These are phyloP conservation scores for Rotaria socialis DNA, from an alignment of 2,888 invertebrate genomes.

Conservation along the genomic window DNA sequence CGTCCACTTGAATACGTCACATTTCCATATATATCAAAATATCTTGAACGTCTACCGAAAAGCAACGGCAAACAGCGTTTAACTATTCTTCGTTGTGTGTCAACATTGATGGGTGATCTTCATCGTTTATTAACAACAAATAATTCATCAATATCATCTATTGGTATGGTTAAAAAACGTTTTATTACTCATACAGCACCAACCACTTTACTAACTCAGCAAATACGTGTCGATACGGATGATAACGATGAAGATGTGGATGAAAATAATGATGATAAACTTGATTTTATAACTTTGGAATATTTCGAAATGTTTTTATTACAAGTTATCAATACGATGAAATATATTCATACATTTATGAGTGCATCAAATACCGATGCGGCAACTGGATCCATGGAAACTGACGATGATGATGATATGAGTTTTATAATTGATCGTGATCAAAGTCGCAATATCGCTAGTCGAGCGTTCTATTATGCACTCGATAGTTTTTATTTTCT, in stretches of 20 bases:
- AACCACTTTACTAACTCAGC: constrained; percentile 26
- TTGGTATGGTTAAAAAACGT: neutral
- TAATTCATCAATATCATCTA: neutral
- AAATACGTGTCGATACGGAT: neutral
- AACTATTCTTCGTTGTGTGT: neutral
- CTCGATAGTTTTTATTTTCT: neutral
- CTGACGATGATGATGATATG: neutral
- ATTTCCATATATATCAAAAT: neutral
- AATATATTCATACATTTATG: neutral
- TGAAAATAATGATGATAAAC: constrained; percentile 21
- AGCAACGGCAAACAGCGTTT: neutral
- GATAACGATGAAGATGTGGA: neutral
- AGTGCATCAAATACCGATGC: neutral
- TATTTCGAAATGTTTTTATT: neutral
- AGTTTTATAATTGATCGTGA: constrained; percentile 26
- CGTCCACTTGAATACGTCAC: neutral
- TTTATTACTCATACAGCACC: neutral
- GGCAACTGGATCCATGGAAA: neutral
- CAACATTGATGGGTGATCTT: constrained; percentile 15
- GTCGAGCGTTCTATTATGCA: neutral
- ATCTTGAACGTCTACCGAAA: constrained; percentile 1
- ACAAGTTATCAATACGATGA: constrained; percentile 23
- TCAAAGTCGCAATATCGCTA: constrained; percentile 29
- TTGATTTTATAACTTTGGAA: neutral
- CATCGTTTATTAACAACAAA: neutral